A percentile compares a stretch with the other conserved stretches of the same genome.
phyloP scores from a whole-genome alignment of 2,113 vertebrate genomes.

The Parus major region DNA sequence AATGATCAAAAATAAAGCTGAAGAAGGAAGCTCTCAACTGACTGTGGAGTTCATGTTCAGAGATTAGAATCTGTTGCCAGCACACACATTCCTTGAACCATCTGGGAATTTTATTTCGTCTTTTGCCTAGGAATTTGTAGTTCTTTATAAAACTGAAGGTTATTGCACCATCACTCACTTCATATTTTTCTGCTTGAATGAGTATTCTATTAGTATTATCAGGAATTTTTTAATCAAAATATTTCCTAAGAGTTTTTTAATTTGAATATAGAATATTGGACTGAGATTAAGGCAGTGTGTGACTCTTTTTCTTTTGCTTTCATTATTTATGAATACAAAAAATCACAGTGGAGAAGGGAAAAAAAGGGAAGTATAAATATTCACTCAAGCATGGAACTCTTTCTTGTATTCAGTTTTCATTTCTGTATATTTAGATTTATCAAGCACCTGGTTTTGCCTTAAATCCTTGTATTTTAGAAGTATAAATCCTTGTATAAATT shows the following conservation, averaged over 20 bases:
- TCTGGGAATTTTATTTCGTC: background rate
- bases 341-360: background rate
- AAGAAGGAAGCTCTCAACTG: background rate
- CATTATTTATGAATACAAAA: background rate
- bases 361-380: background rate
- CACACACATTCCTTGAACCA: background rate
- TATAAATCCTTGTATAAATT: background rate
- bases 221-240: background rate
- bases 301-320: background rate
- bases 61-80: background rate
- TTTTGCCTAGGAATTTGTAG: background rate
- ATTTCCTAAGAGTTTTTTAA: background rate
- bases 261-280: background rate
- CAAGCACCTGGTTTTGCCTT: background rate
- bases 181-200: background rate
- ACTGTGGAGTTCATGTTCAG: fast-evolving
- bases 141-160: background rate
- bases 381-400: background rate
- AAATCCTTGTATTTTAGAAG: background rate
- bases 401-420: background rate
- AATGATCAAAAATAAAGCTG: background rate
- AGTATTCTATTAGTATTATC: background rate
- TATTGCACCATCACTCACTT: background rate
- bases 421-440: background rate
- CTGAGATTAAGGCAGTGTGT: background rate